phyloP scores from a whole-genome alignment of 2,888 invertebrate species.

The Himalopsyche anomala region DNA sequence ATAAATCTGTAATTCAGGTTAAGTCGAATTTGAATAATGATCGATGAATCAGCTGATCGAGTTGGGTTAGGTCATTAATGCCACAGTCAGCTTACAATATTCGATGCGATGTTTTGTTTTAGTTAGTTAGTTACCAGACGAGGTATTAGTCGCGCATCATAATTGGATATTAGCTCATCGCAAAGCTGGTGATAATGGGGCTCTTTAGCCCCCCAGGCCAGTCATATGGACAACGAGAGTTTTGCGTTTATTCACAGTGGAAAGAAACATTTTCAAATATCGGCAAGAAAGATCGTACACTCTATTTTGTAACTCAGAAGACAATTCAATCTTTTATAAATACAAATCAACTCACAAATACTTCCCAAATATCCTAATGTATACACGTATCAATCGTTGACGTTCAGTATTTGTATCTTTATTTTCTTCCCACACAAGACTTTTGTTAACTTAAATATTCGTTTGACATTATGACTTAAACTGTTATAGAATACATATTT shows the following conservation, averaged over 20 bases:
- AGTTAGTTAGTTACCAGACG: conserved; percentile 16
- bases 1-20: not conserved
- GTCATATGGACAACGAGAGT: conserved; percentile 17
- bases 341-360: too few species aligned
- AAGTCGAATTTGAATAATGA: conserved; percentile 18
- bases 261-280: not conserved
- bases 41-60: conserved; percentile 29
- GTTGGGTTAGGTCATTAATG: not conserved
- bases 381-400: too few species aligned
- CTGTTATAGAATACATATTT: too few species aligned
- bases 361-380: too few species aligned
- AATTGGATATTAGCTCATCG: conserved; percentile 54
- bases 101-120: conserved; percentile 33
- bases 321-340: too few species aligned
- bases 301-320: too few species aligned
- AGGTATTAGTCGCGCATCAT: conserved; percentile 42
- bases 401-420: too few species aligned
- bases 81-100: conserved; percentile 3
- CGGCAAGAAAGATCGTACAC: too few species aligned
- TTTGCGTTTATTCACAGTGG: not conserved
- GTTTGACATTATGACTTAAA: too few species aligned
- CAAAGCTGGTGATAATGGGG: conserved; percentile 50
- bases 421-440: too few species aligned
- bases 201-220: conserved; percentile 31
- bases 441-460: too few species aligned